Evolutionary conservation across 2,888 invertebrate species (phyloP).

Genomic region (Mythimna lalbum): DNA sequence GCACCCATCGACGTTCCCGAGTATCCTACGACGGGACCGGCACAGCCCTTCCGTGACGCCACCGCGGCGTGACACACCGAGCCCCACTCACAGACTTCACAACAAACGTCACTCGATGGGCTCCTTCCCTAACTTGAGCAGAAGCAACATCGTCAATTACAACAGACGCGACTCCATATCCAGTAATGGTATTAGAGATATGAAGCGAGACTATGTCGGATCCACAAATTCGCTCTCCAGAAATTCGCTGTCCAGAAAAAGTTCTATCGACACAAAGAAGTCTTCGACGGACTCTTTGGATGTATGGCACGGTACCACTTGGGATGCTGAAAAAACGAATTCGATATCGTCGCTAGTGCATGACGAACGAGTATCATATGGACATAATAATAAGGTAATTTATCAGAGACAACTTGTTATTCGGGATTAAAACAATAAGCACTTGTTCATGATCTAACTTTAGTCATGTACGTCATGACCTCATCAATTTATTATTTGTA

Average conservation of each 20-base stretch:
- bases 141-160: slow-evolving; percentile 83
- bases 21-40: slow-evolving; percentile 91
- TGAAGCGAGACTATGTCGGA: slow-evolving; percentile 90
- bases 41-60: slow-evolving; percentile 87
- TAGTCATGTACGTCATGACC: slow-evolving; percentile 24
- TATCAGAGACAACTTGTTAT: slow-evolving; percentile 65
- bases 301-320: slow-evolving; percentile 92
- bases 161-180: slow-evolving; percentile 84
- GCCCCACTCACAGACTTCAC: slow-evolving; percentile 82
- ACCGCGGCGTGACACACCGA: slow-evolving; percentile 87
- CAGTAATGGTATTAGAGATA: slow-evolving; percentile 83
- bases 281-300: slow-evolving; percentile 94
- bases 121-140: slow-evolving; percentile 83
- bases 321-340: slow-evolving; percentile 92
- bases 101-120: slow-evolving; percentile 87
- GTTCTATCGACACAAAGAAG: slow-evolving; percentile 87
- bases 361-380: slow-evolving; percentile 89
- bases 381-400: slow-evolving; percentile 85
- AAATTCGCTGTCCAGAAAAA: slow-evolving; percentile 87
- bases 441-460: slow-evolving; percentile 33
- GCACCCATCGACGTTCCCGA: slow-evolving; percentile 94
- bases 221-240: slow-evolving; percentile 84
- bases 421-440: slow-evolving; percentile 46
- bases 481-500: slow-evolving; percentile 27
- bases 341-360: slow-evolving; percentile 91